phyloP scores from a whole-genome alignment of 2,888 invertebrate genomes.

The Acleris sparsana region DNA sequence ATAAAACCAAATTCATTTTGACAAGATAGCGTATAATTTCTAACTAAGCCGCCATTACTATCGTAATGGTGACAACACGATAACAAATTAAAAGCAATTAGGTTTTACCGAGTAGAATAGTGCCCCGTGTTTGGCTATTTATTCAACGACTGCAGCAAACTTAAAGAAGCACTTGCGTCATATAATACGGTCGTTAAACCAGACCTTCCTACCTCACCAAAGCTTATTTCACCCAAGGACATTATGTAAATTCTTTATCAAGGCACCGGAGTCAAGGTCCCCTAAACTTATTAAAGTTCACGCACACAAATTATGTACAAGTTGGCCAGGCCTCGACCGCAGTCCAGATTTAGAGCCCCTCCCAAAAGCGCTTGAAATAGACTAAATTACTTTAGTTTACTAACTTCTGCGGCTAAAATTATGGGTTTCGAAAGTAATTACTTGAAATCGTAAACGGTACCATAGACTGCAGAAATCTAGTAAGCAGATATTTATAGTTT shows the following conservation, averaged over 20 bases:
- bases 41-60: too few species aligned
- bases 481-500: too few species aligned
- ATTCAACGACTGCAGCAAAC: not conserved
- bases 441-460: too few species aligned
- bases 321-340: not conserved
- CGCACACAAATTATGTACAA: conserved; percentile 17
- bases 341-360: conserved; percentile 6
- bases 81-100: too few species aligned
- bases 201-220: not conserved
- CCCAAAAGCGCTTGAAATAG: not conserved
- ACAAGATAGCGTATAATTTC: too few species aligned
- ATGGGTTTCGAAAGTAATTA: not conserved
- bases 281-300: conserved; percentile 10
- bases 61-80: too few species aligned
- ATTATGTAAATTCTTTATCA: conserved; percentile 20
- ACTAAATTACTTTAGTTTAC: conserved; percentile 2
- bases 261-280: conserved; percentile 14
- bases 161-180: not conserved
- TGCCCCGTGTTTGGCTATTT: too few species aligned
- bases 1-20: too few species aligned
- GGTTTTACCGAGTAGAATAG: too few species aligned
- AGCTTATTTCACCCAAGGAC: conserved; percentile 9
- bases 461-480: too few species aligned
- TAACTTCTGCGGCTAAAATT: not conserved
- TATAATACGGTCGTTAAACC: not conserved